Conservation (phyloP, 2,797 vertebrate species). For the Distichodus sexfasciatus region DNA sequence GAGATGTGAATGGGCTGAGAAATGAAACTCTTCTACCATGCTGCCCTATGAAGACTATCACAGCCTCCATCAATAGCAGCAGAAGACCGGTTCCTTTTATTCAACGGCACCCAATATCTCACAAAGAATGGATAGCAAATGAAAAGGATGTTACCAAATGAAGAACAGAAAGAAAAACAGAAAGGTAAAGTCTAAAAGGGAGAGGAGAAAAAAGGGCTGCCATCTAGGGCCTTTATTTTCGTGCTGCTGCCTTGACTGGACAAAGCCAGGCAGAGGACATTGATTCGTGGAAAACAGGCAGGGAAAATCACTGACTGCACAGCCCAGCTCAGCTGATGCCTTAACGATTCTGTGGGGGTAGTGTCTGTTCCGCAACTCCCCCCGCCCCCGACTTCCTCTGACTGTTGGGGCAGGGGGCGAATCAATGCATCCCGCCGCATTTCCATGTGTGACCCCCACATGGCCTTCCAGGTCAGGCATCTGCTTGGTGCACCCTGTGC, state of each 20-base stretch:
- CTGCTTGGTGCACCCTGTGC: background rate
- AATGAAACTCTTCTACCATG: background rate
- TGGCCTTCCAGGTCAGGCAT: background rate
- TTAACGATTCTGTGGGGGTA: slow-evolving; percentile 39
- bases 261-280: slow-evolving; percentile 46
- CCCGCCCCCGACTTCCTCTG: slow-evolving; percentile 30
- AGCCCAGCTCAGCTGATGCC: slow-evolving; percentile 23
- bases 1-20: background rate
- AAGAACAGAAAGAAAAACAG: slow-evolving; percentile 10
- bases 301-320: slow-evolving; percentile 39
- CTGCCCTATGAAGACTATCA: slow-evolving; percentile 1
- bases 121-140: background rate
- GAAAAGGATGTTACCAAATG: slow-evolving; percentile 33
- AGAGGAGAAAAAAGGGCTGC: slow-evolving; percentile 18
- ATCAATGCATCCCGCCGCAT: slow-evolving; percentile 20
- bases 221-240: slow-evolving; percentile 34
- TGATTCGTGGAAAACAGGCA: slow-evolving; percentile 68
- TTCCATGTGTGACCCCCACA: slow-evolving; percentile 13
- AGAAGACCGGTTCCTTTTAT: slow-evolving; percentile 3
- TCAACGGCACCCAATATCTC: slow-evolving; percentile 12
- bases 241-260: slow-evolving; percentile 20
- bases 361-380: slow-evolving; percentile 25
- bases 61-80: background rate
- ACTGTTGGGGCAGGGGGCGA: background rate
- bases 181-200: background rate